Evolutionary conservation across 1,140 invertebrate species (phyloP), one percentile per base, ranked within the genome.

Genomic region (Doryteuthis pealeii): DNA sequence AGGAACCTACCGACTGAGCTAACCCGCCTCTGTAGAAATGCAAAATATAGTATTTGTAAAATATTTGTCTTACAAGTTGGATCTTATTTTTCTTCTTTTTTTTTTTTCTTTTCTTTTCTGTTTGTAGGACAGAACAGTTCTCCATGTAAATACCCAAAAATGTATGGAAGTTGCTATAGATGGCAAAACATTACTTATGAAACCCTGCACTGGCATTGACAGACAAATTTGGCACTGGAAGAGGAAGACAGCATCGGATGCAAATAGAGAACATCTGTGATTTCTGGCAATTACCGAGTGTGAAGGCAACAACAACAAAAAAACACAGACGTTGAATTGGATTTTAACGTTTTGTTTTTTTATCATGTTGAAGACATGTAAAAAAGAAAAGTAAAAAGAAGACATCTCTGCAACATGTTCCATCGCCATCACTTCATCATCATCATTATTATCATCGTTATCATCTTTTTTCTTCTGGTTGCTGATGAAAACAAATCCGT

Each of bases 151-250:
- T 86, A 97, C 96, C 28, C 94, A 94, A 67, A 92, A 95, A 85
- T 99, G 96, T 88, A 90, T 98, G 68, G 92, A 95, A 78, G 93
- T 94, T 84, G 93, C 96, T 33, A 83, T 88, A 54, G 82, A 89
- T 69, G 85, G 86, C 22, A 85, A 86, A 72, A 93, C 94, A 86
- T 94, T 96, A 26, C 87, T 94, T 70, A 89, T 98, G 83, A 90
- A 92, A 49, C 88, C 91, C 28, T 98, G 96, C 89, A 92, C 93
- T 83, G 91, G 84, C 12, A 80, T 91, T 33, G 90, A 91, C 66
- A 92, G 93, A 18, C 96, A 99, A 87, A 92, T 96, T 85, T 99
- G 96, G 96, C 91, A 94, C 69, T 98, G 98, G 96, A 93, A 95
- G 85, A 93, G 93, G 76, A 96, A 97, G 67, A 43, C 79, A 2